These are phyloP conservation scores for Holocentrus rufus DNA, from an alignment of 2,797 vertebrate genomes.

Conservation along the genomic window DNA sequence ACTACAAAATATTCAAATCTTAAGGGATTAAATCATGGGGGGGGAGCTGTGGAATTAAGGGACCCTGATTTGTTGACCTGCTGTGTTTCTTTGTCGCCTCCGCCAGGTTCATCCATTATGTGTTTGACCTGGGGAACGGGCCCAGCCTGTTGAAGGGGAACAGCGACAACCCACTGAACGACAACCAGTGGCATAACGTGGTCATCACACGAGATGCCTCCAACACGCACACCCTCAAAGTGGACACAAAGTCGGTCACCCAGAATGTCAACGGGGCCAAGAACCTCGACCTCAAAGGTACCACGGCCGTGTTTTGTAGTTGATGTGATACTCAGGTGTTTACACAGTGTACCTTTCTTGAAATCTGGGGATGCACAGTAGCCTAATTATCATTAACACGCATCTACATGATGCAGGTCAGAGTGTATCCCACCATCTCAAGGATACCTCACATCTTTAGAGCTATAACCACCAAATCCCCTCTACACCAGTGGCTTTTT, in stretches of 20 bases:
- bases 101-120: constrained; percentile 95
- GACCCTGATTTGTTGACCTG: constrained; percentile 6
- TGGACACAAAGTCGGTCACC: constrained; percentile 94
- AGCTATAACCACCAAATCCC: no score
- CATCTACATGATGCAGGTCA: background rate
- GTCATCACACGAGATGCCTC: constrained; percentile 94
- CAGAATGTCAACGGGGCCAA: constrained; percentile 98
- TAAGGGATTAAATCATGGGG: no score
- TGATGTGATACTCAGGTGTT: background rate
- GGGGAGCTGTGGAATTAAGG: no score
- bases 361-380: background rate
- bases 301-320: background rate
- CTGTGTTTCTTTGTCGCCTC: background rate
- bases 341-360: background rate
- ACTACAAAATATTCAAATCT: no score
- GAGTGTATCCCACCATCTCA: background rate
- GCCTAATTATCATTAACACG: background rate
- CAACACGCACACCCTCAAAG: constrained; percentile 96
- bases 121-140: constrained; percentile 96
- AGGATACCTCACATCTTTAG: background rate
- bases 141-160: constrained; percentile 97
- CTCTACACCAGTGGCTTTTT: no score
- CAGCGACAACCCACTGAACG: constrained; percentile 92
- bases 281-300: constrained; percentile 98
- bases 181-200: constrained; percentile 98